Evolutionary conservation across 2,113 vertebrate species (phyloP).

Genomic region (Phodopus roborovskii): DNA sequence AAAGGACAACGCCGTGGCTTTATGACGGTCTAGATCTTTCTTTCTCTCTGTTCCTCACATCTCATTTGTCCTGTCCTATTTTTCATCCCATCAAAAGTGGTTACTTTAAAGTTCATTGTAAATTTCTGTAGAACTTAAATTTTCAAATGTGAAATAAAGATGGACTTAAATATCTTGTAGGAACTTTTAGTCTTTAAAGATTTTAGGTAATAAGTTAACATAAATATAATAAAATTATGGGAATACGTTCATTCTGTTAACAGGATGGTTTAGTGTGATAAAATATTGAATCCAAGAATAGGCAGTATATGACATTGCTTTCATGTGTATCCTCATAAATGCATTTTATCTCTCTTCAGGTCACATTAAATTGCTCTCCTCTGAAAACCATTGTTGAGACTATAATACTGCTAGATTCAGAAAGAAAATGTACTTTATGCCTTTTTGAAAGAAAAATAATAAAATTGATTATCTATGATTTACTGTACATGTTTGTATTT

Average conservation of each 20-base stretch:
- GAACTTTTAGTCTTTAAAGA: not conserved
- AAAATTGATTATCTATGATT: not conserved
- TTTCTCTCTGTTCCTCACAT: conserved; percentile 35
- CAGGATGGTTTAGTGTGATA: conserved; percentile 18
- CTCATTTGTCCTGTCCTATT: conserved; percentile 65
- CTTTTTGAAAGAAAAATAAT: not conserved
- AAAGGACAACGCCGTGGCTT: conserved; percentile 27
- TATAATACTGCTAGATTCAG: not conserved
- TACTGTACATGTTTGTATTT: not conserved
- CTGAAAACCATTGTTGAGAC: not conserved
- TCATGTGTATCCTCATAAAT: conserved; percentile 24
- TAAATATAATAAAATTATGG: conserved; percentile 45
- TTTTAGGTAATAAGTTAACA: conserved; percentile 43
- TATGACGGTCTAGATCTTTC: conserved; percentile 59
- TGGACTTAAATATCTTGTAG: conserved; percentile 15
- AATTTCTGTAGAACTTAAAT: conserved; percentile 44
- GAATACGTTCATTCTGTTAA: conserved; percentile 8
- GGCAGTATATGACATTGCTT: not conserved
- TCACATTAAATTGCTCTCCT: not conserved
- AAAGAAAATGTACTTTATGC: not conserved
- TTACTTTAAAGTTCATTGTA: conserved; percentile 50
- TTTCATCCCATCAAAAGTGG: conserved; percentile 26
- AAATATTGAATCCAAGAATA: not conserved
- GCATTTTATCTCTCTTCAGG: not conserved
- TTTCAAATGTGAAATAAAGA: conserved; percentile 61